Conservation (phyloP, 2,797 vertebrate species). For the Chelmon rostratus region DNA sequence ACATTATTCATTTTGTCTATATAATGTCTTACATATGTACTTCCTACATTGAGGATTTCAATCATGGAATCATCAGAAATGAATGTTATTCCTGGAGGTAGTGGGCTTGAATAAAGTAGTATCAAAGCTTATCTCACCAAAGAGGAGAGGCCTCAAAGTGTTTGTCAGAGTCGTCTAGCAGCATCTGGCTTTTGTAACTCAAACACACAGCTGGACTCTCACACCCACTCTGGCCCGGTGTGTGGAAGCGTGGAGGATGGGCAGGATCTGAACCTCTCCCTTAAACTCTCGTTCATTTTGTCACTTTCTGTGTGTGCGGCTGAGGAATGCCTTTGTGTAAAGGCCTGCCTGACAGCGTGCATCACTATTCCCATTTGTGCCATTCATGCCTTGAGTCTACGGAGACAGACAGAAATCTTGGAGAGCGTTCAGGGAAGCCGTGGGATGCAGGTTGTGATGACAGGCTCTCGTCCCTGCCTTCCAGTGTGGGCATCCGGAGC, state of each 20-base stretch:
- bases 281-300: not conserved
- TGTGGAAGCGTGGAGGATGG: not conserved
- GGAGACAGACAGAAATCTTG: not conserved
- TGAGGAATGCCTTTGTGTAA: not conserved
- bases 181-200: not conserved
- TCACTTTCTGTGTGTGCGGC: not conserved
- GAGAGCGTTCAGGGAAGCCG: not conserved
- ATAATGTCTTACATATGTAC: no score
- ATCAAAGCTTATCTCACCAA: not conserved
- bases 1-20: no score
- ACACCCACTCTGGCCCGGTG: not conserved
- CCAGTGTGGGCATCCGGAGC: no score
- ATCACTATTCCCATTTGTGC: not conserved
- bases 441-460: not conserved
- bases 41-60: not conserved
- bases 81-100: not conserved
- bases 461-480: no score
- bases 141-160: not conserved
- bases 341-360: not conserved
- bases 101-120: not conserved
- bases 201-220: no score
- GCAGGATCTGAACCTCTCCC: not conserved
- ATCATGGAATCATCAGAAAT: not conserved
- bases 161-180: not conserved
- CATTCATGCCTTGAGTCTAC: not conserved